Evolutionary conservation across 2,113 vertebrate species (phyloP), one percentile per base, ranked within the genome.

Genomic region (Mus spicilegus): DNA sequence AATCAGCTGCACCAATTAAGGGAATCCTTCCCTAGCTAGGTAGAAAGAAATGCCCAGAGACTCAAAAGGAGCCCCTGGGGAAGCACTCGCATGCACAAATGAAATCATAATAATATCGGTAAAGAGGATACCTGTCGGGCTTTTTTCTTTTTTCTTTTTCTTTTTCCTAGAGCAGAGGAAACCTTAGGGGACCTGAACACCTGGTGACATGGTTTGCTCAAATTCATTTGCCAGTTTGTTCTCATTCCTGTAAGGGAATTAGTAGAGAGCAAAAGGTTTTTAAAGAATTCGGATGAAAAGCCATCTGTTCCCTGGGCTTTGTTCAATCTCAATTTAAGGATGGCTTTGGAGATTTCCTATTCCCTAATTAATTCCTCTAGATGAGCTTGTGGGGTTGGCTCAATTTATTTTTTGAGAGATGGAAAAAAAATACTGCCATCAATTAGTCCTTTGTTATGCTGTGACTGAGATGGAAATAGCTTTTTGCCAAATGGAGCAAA

Each of bases 301-400:
- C 97, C 98, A 97, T 97, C 98, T 98, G 98, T 97, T 97, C 96
- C 87, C 93, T 90, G 77, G 84, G 97, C 97, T 97, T 98, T 98
- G 96, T 98, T 97, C 95, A 96, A 80, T 97, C 89, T 97, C 94
- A 97, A 94, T 96, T 97, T 97, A 97, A 97, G 97, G 95, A 97
- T 96, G 97, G 97, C 97, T 98, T 97, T 96, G 85, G 98, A 98
- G 98, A 98, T 98, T 98, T 98, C 98, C 98, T 98, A 97, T 97
- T 97, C 97, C 97, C 98, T 97, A 97, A 98, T 98, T 98, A 98
- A 97, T 98, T 97, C 97, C 72, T 94, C 87, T 97, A 90, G 97
- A 98, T 97, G 97, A 97, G 96, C 95, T 97, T 95, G 96, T 97
- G 89, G 91, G 92, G 93, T 95, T 98, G 96, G 96, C 89, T 97